phyloP scores from a whole-genome alignment of 64 coral and sea anemone genomes.

The Acropora tenuis region DNA sequence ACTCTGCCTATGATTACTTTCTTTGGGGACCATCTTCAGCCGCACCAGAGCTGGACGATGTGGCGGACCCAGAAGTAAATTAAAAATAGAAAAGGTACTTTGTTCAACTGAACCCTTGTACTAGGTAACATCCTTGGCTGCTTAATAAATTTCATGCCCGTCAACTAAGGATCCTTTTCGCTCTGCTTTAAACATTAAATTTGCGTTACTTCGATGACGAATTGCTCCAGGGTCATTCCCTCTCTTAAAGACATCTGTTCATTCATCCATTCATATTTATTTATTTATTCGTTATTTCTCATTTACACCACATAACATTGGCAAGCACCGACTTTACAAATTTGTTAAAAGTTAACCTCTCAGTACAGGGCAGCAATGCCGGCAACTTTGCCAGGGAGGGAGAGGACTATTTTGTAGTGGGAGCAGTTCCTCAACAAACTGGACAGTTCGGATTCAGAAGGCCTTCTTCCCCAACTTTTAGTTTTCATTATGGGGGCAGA shows the following conservation, averaged over 20 bases:
- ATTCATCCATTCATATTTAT: not conserved
- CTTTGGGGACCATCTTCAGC: not conserved
- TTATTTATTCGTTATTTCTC: not conserved
- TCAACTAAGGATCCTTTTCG: not conserved
- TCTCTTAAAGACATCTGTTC: not conserved
- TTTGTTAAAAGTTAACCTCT: constrained; percentile 20
- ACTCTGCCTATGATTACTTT: not conserved
- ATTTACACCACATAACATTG: not conserved
- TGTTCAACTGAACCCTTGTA: not conserved
- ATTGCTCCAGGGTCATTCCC: not conserved
- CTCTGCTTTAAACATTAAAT: not conserved
- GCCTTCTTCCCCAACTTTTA: constrained; percentile 12
- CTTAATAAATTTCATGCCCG: not conserved
- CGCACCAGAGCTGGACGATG: not conserved
- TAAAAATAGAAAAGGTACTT: constrained; percentile 15
- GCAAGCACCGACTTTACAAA: constrained; percentile 1
- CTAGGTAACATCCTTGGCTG: not conserved
- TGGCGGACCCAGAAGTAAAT: not conserved
- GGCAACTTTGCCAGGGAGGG: constrained; percentile 18
- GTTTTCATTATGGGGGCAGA: constrained; percentile 56
- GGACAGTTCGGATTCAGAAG: not conserved
- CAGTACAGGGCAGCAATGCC: constrained; percentile 40
- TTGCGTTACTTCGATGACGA: not conserved
- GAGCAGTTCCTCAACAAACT: constrained; percentile 43
- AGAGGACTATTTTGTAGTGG: constrained; percentile 61